These are phyloP conservation scores for Pyrrhia umbra DNA, from an alignment of 2,888 invertebrate genomes.

Conservation along the genomic window DNA sequence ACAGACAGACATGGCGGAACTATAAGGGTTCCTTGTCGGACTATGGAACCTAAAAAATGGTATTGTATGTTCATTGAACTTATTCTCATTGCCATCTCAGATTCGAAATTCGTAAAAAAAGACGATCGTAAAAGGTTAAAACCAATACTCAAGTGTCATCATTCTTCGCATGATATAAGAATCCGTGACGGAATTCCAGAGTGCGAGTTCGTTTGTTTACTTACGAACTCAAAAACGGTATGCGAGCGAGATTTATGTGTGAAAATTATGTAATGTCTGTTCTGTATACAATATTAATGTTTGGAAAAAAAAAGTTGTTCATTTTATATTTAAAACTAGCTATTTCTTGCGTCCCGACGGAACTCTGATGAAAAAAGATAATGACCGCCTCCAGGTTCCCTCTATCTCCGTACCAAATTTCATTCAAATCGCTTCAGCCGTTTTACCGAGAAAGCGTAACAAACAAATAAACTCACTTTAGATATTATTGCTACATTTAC, in stretches of 20 bases:
- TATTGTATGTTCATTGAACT: not conserved
- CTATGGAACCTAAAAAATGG: no score
- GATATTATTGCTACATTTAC: no score
- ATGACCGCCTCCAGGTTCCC: no score
- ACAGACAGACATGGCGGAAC: no score
- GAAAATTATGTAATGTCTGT: conserved; percentile 41
- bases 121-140: not conserved
- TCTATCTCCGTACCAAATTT: no score
- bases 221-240: conserved; percentile 23
- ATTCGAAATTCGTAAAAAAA: conserved; percentile 4
- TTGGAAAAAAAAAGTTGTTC: not conserved
- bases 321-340: no score
- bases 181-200: conserved; percentile 40
- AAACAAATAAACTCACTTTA: no score
- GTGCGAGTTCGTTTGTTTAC: conserved; percentile 34
- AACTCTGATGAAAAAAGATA: no score
- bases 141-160: conserved; percentile 4
- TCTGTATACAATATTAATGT: conserved; percentile 3
- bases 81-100: not conserved
- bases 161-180: conserved; percentile 28
- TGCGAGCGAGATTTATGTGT: conserved; percentile 36
- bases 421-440: no score
- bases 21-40: no score
- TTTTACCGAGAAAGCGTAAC: no score
- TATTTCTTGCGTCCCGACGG: no score